These are phyloP conservation scores for Diachrysia chrysitis DNA, from an alignment of 2,888 invertebrate genomes.

Conservation along the genomic window DNA sequence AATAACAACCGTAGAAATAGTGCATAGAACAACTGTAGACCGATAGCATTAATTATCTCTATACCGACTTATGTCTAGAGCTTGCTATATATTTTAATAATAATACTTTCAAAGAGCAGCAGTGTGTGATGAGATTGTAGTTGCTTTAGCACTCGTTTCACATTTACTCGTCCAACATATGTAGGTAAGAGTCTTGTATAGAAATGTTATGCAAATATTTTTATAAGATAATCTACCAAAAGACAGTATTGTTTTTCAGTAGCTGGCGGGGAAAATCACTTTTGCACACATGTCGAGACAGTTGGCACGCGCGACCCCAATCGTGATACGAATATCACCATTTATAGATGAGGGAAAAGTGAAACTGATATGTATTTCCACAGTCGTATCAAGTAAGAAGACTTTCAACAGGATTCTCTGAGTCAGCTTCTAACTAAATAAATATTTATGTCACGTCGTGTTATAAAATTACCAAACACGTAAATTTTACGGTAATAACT, in stretches of 20 bases:
- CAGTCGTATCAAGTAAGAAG: constrained; percentile 73
- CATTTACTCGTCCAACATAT: not conserved
- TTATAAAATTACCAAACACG: constrained; percentile 59
- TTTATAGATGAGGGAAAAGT: constrained; percentile 85
- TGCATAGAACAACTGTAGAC: constrained; percentile 49
- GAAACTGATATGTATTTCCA: constrained; percentile 84
- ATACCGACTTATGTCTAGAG: constrained; percentile 44
- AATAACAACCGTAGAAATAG: constrained; percentile 53
- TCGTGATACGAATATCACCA: constrained; percentile 85
- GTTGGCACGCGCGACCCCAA: constrained; percentile 83
- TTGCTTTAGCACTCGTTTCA: constrained; percentile 6
- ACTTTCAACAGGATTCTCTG: constrained; percentile 86
- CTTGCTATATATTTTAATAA: constrained; percentile 23
- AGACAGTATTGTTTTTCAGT: constrained; percentile 55
- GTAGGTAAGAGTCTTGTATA: not conserved
- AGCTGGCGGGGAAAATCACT: constrained; percentile 62
- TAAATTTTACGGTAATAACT: constrained; percentile 72
- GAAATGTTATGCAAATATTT: constrained; percentile 1
- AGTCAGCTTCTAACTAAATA: constrained; percentile 60
- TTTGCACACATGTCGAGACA: constrained; percentile 69
- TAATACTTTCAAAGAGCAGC: constrained; percentile 19
- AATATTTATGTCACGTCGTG: constrained; percentile 55
- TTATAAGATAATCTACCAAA: constrained; percentile 10
- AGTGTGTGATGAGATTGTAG: too few species aligned
- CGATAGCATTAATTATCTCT: constrained; percentile 60